Evolutionary conservation across 1,140 invertebrate genomes (phyloP), one percentile per base, ranked within the genome.

Genomic region (Pachypeltis micranthus): DNA sequence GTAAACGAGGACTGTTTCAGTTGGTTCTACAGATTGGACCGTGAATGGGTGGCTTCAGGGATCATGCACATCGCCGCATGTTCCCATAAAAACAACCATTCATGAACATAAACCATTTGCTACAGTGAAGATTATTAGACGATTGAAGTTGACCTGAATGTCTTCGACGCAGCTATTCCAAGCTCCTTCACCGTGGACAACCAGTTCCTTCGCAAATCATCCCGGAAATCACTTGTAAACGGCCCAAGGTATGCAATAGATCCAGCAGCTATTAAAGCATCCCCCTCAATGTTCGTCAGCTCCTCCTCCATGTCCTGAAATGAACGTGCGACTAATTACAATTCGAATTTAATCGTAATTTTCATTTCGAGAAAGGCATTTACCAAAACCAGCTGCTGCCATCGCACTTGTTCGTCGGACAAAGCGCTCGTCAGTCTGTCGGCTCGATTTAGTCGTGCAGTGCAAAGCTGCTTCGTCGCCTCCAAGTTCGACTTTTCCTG

Each of bases 191-290:
- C 85, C 61, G 81, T 76, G 16, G 73, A 66, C 0, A 89, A 77
- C 91, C 91, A 94, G 23, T 78, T 73, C 1, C 70, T 58, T 4
- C 85, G 78, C 19, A 90, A 77, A 51, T 87, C 78, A 34, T 85
- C 81, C 27, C 91, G 77, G 71, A 88, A 90, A 44, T 74, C 72
- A 55, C 79, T 79, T 0, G 90, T 91, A 69, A 94, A 94, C 10
- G 90, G 89, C 0, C 91, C 91, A 21, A 93, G 76, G 74, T 95
- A 96, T 24, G 91, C 89, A 12, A 95, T 83, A 62, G 84, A 88
- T 23, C 87, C 90, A 4, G 91, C 85, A 0, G 88, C 88, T 12
- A 94, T 79, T 55, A 95, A 77, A 3, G 89, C 85, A 74, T 94
- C 90, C 0, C 91, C 89, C 0, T 82, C 82, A 1, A 87, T 74